Evolutionary conservation across 2,113 vertebrate genomes (phyloP).

Genomic region (Centropristis striata): DNA sequence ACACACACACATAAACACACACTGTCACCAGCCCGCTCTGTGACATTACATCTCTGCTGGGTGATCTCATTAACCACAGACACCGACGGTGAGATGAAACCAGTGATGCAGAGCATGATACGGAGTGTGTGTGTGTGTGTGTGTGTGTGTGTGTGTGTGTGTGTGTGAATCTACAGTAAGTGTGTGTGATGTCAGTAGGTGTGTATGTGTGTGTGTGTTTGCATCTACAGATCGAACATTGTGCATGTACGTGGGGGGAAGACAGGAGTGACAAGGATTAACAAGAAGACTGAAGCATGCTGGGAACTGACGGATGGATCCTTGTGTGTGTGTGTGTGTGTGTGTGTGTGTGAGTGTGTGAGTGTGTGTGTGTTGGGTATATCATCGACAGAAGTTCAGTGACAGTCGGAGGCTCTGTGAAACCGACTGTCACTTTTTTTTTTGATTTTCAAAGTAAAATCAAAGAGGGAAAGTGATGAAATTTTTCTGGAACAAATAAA

Average conservation of each 20-base stretch:
- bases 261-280: slow-evolving; percentile 43
- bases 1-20: slow-evolving; percentile 17
- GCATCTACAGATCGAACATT: slow-evolving; percentile 19
- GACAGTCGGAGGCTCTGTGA: slow-evolving; percentile 10
- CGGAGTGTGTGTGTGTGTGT: not conserved
- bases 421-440: slow-evolving; percentile 21
- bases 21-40: not conserved
- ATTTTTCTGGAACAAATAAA: not conserved
- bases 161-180: slow-evolving; percentile 1
- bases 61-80: slow-evolving; percentile 70
- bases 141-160: slow-evolving; percentile 1
- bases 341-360: slow-evolving; percentile 6
- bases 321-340: not conserved
- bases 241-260: not conserved
- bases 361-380: slow-evolving; percentile 5
- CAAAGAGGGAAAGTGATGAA: slow-evolving; percentile 1
- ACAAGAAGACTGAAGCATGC: slow-evolving; percentile 38
- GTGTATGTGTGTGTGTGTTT: slow-evolving; percentile 22
- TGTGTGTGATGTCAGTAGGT: slow-evolving; percentile 28
- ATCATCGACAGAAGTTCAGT: slow-evolving; percentile 2
- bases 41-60: slow-evolving; percentile 61
- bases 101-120: slow-evolving; percentile 36
- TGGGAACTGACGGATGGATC: slow-evolving; percentile 36
- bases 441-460: slow-evolving; percentile 25
- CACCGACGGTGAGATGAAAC: slow-evolving; percentile 52